phyloP scores from a whole-genome alignment of 2,888 invertebrate species.

The Drosophila suboccidentalis region DNA sequence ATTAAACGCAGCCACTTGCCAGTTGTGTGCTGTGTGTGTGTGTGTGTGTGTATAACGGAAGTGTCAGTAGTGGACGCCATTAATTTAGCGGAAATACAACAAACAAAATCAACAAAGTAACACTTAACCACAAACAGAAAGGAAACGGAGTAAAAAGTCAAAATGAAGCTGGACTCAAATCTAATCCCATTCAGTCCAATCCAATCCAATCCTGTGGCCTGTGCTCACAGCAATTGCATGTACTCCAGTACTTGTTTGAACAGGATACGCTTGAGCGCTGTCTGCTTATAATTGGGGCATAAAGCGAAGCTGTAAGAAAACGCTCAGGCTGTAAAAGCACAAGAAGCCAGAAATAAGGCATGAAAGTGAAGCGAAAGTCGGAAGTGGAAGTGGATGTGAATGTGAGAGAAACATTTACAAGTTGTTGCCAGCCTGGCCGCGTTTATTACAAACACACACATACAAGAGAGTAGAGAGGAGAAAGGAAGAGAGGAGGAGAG shows the following conservation, averaged over 20 bases:
- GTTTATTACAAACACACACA: constrained; percentile 47
- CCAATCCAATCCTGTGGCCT: constrained; percentile 1
- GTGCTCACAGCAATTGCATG: constrained; percentile 29
- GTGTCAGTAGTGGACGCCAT: constrained; percentile 75
- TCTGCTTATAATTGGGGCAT: constrained; percentile 79
- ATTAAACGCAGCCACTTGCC: constrained; percentile 52
- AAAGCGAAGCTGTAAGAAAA: constrained; percentile 74
- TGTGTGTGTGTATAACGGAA: constrained; percentile 54
- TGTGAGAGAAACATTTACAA: constrained; percentile 63
- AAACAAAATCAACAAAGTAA: constrained; percentile 74
- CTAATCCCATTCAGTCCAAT: background rate
- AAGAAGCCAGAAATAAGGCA: constrained; percentile 15
- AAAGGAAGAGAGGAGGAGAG: no score
- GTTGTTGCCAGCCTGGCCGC: constrained; percentile 53
- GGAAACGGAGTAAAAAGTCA: background rate
- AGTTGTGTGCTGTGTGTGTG: constrained; percentile 1
- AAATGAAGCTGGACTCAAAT: constrained; percentile 25
- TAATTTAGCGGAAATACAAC: constrained; percentile 79
- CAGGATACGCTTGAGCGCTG: constrained; percentile 69
- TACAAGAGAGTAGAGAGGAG: background rate
- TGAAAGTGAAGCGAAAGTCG: constrained; percentile 47
- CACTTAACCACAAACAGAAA: constrained; percentile 53
- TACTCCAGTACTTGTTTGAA: constrained; percentile 58
- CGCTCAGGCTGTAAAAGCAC: constrained; percentile 55
- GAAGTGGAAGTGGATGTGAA: constrained; percentile 49